Evolutionary conservation across 2,797 vertebrate genomes (phyloP), one percentile per base, ranked within the genome.

Genomic region (Enteromius anoplus): DNA sequence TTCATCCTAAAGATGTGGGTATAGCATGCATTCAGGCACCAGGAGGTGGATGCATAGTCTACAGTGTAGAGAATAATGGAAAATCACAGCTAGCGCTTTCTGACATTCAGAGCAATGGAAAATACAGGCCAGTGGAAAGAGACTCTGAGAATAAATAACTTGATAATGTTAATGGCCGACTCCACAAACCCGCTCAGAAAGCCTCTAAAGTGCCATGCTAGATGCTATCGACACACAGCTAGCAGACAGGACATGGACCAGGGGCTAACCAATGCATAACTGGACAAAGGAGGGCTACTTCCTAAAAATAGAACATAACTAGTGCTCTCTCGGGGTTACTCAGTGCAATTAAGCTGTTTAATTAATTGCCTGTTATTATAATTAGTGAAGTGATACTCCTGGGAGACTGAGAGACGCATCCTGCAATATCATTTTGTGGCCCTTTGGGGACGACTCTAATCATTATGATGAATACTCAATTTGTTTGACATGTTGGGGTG

Each of bases 41-140:
- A 80, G 81, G 86, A 66, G 49, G 75, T 86, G 66, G 55, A 77
- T 81, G 78, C 81, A 82, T 88, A 69, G 81, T 86, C 84, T 49
- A 83, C 85, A 87, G 88, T 78, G 81, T 90, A 89, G 86, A 89
- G 93, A 93, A 94, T 93, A 90, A 93, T 91, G 93, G 94, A 94
- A 95, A 95, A 93, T 90, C 86, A 79, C 89, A 90, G 89, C 93
- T 91, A 87, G 91, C 86, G 80, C 71, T 90, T 89, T 91, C 91
- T 93, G 94, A 91, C 92, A 91, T 92, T 93, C 82, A 92, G 92
- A 94, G 90, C 88, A 95, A 92, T 83, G 91, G 94, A 96, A 96
- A 97, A 94, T 95, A 89, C 90, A 89, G 86, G 89, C 91, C 87
- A 94, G 90, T 95, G 94, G 95, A 96, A 96, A 95, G 92, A 94